Conservation (phyloP, 1,140 invertebrate species). For the Uloborus diversus region DNA sequence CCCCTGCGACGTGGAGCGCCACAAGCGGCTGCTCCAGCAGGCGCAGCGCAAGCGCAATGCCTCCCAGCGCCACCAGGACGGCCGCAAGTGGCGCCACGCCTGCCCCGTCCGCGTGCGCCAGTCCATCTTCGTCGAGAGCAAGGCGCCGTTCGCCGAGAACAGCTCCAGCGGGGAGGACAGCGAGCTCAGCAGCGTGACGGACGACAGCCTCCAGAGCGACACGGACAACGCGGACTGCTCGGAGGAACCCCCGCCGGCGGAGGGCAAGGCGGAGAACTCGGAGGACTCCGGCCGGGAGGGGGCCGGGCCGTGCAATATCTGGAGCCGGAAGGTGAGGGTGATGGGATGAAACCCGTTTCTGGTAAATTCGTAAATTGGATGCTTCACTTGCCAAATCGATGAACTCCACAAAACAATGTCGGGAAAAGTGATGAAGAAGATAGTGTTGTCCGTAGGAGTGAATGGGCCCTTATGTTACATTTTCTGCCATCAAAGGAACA, state of each 20-base stretch:
- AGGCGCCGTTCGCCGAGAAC: slow-evolving; percentile 61
- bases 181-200: slow-evolving; percentile 58
- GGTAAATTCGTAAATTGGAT: too few species aligned
- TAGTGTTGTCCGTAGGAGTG: too few species aligned
- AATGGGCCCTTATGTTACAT: too few species aligned
- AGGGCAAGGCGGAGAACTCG: slow-evolving; percentile 58
- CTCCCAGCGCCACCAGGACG: slow-evolving; percentile 43
- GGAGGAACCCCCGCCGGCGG: slow-evolving; percentile 31
- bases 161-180: slow-evolving; percentile 58
- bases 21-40: slow-evolving; percentile 13
- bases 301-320: slow-evolving; percentile 62
- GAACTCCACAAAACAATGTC: too few species aligned
- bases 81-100: slow-evolving; percentile 59
- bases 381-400: too few species aligned
- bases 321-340: slow-evolving; percentile 66
- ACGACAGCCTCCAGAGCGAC: slow-evolving; percentile 57
- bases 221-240: slow-evolving; percentile 40
- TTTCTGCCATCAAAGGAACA: too few species aligned
- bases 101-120: slow-evolving; percentile 62
- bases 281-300: slow-evolving; percentile 67
- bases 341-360: too few species aligned
- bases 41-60: neutral
- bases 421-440: too few species aligned
- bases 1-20: slow-evolving; percentile 39
- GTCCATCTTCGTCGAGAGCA: slow-evolving; percentile 57